phyloP scores from a whole-genome alignment of 2,888 invertebrate genomes.

The Leptopilina myrica region DNA sequence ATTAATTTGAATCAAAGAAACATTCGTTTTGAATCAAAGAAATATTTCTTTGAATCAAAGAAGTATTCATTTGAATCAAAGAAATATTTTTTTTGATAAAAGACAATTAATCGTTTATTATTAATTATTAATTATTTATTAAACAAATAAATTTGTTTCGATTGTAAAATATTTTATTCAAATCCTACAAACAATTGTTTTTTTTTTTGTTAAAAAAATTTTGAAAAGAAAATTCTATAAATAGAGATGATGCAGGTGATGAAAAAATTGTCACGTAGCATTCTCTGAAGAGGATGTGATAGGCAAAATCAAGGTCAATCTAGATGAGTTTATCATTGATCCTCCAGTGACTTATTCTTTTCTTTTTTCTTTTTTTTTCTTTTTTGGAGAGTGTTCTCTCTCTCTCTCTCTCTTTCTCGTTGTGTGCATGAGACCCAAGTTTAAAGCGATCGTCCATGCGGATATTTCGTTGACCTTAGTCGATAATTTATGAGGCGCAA shows the following conservation, averaged over 20 bases:
- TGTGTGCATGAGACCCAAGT: constrained; percentile 46
- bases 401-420: not conserved
- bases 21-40: not conserved
- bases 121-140: too few species aligned
- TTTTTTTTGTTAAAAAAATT: not conserved
- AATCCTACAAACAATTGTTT: too few species aligned
- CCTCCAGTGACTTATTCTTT: not conserved
- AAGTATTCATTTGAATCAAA: too few species aligned
- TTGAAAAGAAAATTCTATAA: not conserved
- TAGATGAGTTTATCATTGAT: constrained; percentile 35
- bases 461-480: constrained; percentile 55
- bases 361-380: too few species aligned
- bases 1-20: too few species aligned
- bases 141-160: too few species aligned
- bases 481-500: constrained; percentile 52
- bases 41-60: too few species aligned
- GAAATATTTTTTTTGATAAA: not conserved
- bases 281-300: not conserved
- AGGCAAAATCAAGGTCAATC: constrained; percentile 10
- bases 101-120: constrained; percentile 7
- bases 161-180: too few species aligned
- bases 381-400: constrained; percentile 25
- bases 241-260: not conserved
- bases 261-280: constrained; percentile 2
- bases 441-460: constrained; percentile 55